phyloP scores from a whole-genome alignment of 2,113 vertebrate species.

The Vulpes vulpes region DNA sequence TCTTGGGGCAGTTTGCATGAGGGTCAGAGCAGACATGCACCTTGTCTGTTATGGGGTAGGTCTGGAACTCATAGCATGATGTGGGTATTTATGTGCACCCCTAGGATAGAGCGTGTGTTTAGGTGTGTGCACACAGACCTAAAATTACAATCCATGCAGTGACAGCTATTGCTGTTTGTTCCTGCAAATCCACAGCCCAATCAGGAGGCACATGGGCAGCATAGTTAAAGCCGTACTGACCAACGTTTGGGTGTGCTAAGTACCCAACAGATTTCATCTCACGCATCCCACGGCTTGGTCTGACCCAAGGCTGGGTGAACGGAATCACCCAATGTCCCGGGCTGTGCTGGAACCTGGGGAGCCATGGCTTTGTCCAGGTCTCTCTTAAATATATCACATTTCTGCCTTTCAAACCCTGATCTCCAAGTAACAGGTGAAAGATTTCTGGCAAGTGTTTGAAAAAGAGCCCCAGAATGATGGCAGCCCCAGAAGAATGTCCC shows the following conservation, averaged over 20 bases:
- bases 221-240: neutral
- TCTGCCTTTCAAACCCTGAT: neutral
- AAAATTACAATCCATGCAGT: too few relatives aligned
- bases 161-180: neutral
- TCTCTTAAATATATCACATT: neutral
- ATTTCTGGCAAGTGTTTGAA: neutral
- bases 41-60: neutral
- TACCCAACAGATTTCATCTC: accelerated
- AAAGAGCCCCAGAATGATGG: accelerated
- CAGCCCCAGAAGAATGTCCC: neutral
- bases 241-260: neutral
- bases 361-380: too few relatives aligned
- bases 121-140: accelerated
- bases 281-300: neutral
- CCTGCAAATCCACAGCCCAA: neutral
- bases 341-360: accelerated
- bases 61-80: neutral
- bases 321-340: neutral
- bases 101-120: accelerated
- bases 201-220: neutral
- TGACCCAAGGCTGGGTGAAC: neutral
- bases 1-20: neutral
- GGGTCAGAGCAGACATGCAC: accelerated
- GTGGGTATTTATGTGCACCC: neutral
- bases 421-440: neutral